These are phyloP conservation scores for Latrodectus hesperus DNA, from an alignment of 2,888 invertebrate species.

Conservation along the genomic window DNA sequence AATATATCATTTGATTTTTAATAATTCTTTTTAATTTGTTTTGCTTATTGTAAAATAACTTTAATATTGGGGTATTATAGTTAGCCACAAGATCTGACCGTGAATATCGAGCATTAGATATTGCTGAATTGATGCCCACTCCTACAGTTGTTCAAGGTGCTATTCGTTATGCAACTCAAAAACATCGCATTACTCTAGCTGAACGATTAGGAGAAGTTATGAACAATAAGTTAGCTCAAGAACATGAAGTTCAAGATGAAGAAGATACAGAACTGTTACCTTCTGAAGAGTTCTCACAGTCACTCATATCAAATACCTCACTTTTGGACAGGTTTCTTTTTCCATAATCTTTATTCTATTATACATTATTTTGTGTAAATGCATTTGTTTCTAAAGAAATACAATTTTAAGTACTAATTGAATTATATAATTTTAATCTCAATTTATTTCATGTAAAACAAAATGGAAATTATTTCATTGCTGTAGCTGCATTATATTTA, in stretches of 20 bases:
- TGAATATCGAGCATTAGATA: constrained; percentile 89
- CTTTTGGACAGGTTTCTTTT: constrained; percentile 13
- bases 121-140: constrained; percentile 87
- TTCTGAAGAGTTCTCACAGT: constrained; percentile 25
- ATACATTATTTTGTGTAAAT: not conserved
- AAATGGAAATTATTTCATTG: not conserved
- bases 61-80: constrained; percentile 77
- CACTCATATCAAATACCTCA: constrained; percentile 16
- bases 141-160: constrained; percentile 86
- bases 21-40: no score
- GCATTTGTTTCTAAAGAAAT: not conserved
- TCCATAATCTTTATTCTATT: not conserved
- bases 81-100: constrained; percentile 87
- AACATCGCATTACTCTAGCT: constrained; percentile 85
- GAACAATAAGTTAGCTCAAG: constrained; percentile 72
- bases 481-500: not conserved
- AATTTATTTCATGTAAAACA: not conserved
- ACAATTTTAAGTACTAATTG: not conserved
- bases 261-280: constrained; percentile 59
- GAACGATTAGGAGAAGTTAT: constrained; percentile 83
- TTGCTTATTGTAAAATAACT: no score
- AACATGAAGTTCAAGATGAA: constrained; percentile 46
- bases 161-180: constrained; percentile 89
- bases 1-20: no score
- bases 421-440: not conserved